Conservation (phyloP, 23 tunicate species). For the Botrylloides violaceus region DNA sequence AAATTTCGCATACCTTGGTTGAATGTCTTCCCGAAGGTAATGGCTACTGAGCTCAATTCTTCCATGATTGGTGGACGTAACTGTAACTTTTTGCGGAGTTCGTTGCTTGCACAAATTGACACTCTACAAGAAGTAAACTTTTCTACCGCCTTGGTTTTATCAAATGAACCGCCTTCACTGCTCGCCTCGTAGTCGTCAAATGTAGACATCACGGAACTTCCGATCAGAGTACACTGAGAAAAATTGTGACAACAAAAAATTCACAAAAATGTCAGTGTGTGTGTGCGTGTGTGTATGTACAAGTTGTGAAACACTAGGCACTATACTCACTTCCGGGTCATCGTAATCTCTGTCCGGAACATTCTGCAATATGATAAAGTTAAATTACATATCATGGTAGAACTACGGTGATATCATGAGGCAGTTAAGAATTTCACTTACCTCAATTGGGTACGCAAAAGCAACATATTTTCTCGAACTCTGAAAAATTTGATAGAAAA, state of each 20-base stretch:
- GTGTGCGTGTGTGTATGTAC: no score
- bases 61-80: background rate
- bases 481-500: no score
- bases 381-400: background rate
- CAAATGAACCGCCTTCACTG: background rate
- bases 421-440: background rate
- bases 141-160: background rate
- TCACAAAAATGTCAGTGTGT: no score
- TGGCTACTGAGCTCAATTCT: background rate
- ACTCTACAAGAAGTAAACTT: background rate
- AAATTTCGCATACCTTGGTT: background rate
- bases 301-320: no score
- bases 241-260: no score
- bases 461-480: background rate
- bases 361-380: background rate
- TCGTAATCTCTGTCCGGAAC: background rate
- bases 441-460: background rate
- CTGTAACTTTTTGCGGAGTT: background rate
- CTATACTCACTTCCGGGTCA: background rate
- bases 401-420: no score
- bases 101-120: background rate
- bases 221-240: slow-evolving; percentile 5
- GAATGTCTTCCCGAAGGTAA: background rate
- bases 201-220: background rate
- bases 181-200: background rate